Percentiles rank a stretch among this genome's conserved stretches.
Conservation (phyloP, 1,140 invertebrate genomes). For the Lysiphlebus fabarum region DNA sequence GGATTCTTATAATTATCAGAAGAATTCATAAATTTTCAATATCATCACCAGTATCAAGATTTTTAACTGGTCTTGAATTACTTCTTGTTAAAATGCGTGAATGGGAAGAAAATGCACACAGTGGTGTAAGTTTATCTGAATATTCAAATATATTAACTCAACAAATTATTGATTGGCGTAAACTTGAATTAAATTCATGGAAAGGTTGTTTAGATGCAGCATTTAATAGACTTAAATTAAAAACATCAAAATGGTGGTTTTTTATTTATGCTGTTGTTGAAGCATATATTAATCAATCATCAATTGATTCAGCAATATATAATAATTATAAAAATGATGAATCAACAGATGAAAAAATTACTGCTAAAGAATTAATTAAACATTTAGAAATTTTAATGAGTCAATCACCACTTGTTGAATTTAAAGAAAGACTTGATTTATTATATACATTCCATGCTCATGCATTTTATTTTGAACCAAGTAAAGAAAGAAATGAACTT, state of each 20-base stretch:
- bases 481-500: constrained; percentile 56
- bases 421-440: constrained; percentile 72
- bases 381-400: constrained; percentile 81
- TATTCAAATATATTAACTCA: constrained; percentile 70
- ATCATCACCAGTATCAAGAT: constrained; percentile 79
- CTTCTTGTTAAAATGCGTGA: constrained; percentile 79
- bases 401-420: constrained; percentile 80
- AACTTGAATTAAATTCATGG: constrained; percentile 86
- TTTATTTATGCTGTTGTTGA: constrained; percentile 74
- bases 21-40: constrained; percentile 78
- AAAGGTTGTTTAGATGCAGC: constrained; percentile 70
- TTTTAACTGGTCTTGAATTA: constrained; percentile 86
- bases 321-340: constrained; percentile 11
- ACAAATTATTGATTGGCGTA: constrained; percentile 87
- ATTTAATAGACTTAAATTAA: constrained; percentile 61
- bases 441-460: constrained; percentile 77
- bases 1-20: constrained; percentile 69
- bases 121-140: constrained; percentile 74
- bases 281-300: constrained; percentile 40
- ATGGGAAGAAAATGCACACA: constrained; percentile 90
- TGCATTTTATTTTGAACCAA: constrained; percentile 56
- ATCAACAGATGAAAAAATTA: constrained; percentile 22
- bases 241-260: constrained; percentile 85
- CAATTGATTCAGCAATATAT: constrained; percentile 27
- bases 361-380: constrained; percentile 46